Percentiles rank a stretch among this genome's conserved stretches.
phyloP scores from a whole-genome alignment of 2,113 vertebrate species.

The Aegithalos caudatus region DNA sequence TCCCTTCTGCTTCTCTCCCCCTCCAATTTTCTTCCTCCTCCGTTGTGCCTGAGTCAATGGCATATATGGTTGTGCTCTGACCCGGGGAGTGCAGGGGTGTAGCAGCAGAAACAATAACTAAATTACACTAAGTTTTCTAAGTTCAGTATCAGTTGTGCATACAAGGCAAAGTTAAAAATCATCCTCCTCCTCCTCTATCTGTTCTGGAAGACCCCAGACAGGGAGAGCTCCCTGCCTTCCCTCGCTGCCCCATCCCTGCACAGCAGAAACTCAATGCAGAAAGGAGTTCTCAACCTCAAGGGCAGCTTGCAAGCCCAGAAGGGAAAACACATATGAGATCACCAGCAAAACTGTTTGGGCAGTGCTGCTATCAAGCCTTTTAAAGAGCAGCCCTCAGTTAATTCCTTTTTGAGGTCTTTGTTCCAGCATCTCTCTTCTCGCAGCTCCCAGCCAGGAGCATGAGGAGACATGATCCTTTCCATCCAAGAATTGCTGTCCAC shows the following conservation, averaged over 20 bases:
- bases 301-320: background rate
- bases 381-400: background rate
- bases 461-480: background rate
- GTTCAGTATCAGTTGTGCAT: background rate
- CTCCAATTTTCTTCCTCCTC: background rate
- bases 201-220: background rate
- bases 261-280: background rate
- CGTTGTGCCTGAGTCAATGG: background rate
- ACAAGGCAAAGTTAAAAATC: slow-evolving; percentile 7
- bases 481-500: background rate
- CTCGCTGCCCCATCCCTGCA: background rate
- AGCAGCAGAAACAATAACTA: slow-evolving; percentile 4
- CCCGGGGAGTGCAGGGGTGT: background rate
- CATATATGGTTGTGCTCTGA: slow-evolving; percentile 29
- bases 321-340: background rate
- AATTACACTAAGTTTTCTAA: background rate
- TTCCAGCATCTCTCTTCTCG: background rate
- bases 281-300: background rate
- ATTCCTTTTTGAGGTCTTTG: slow-evolving; percentile 15
- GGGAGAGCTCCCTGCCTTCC: background rate
- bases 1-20: background rate
- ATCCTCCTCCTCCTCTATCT: background rate
- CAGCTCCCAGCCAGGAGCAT: background rate
- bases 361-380: background rate
- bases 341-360: background rate